Conservation (phyloP, 2,797 vertebrate genomes). For the Rhinophrynus dorsalis region DNA sequence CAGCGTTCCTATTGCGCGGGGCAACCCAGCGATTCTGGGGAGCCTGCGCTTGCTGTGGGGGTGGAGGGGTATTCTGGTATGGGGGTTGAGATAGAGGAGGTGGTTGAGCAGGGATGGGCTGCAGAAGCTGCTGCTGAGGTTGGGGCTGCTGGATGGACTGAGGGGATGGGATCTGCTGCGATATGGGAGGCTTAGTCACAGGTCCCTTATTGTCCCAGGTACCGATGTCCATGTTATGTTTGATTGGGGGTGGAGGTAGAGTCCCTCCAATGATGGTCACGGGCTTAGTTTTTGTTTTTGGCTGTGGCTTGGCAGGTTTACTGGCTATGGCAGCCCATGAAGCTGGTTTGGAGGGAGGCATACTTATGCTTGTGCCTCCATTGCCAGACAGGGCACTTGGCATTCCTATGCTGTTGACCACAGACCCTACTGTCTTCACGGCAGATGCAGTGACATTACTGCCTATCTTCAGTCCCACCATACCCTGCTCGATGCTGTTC, state of each 20-base stretch:
- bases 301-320: constrained; percentile 90
- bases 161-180: constrained; percentile 73
- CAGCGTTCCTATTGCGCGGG: constrained; percentile 85
- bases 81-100: constrained; percentile 75
- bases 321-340: constrained; percentile 96
- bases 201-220: constrained; percentile 95
- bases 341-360: constrained; percentile 87
- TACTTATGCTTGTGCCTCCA: constrained; percentile 77
- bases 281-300: constrained; percentile 87
- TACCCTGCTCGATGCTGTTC: constrained; percentile 94
- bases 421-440: constrained; percentile 87
- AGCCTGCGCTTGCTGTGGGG: constrained; percentile 76
- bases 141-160: constrained; percentile 75
- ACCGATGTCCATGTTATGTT: constrained; percentile 97
- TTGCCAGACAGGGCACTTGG: constrained; percentile 78
- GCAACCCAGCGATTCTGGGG: constrained; percentile 89
- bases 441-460: constrained; percentile 82
- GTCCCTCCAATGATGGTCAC: constrained; percentile 78
- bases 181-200: constrained; percentile 78
- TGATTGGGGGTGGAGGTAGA: constrained; percentile 88
- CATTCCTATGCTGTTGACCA: constrained; percentile 81
- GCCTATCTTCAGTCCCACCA: constrained; percentile 92
- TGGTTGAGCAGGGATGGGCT: constrained; percentile 79
- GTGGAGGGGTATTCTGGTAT: constrained; percentile 71
- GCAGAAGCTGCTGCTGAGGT: constrained; percentile 72